A percentile compares a stretch with the other conserved stretches of the same genome.
Evolutionary conservation across 1,140 invertebrate genomes (phyloP).

Genomic region (Conus betulinus): DNA sequence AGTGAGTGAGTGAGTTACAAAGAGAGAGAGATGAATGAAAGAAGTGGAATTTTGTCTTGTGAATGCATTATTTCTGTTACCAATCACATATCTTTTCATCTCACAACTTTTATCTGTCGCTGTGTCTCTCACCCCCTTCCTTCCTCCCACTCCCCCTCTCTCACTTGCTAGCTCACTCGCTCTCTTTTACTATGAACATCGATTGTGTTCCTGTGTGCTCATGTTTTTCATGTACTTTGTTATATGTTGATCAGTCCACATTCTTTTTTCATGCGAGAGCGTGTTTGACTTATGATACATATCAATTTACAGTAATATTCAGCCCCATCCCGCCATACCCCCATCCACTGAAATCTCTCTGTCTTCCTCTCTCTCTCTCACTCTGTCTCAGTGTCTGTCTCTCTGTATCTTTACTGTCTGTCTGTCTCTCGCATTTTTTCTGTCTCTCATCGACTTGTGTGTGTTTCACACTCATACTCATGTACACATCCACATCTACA

Average conservation of each 20-base stretch:
- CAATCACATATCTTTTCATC: background rate
- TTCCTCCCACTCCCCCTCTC: slow-evolving; percentile 4
- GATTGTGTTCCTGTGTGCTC: background rate
- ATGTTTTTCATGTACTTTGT: background rate
- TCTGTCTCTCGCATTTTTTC: background rate
- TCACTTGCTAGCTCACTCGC: background rate
- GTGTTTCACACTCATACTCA: no score
- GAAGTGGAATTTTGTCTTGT: no score
- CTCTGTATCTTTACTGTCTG: background rate
- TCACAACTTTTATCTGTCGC: background rate
- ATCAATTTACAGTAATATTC: no score
- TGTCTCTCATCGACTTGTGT: no score
- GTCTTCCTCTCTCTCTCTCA: background rate
- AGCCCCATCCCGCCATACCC: no score
- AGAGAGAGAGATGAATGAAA: no score
- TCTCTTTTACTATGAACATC: background rate
- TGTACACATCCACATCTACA: no score
- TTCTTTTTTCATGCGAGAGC: no score
- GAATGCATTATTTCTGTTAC: no score
- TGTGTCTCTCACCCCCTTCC: background rate
- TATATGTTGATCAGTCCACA: background rate
- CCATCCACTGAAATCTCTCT: background rate
- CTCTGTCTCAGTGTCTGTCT: background rate
- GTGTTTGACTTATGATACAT: no score
- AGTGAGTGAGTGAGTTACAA: no score